Conservation (phyloP, 1,140 invertebrate species). For the Lasioglossum albipes region DNA sequence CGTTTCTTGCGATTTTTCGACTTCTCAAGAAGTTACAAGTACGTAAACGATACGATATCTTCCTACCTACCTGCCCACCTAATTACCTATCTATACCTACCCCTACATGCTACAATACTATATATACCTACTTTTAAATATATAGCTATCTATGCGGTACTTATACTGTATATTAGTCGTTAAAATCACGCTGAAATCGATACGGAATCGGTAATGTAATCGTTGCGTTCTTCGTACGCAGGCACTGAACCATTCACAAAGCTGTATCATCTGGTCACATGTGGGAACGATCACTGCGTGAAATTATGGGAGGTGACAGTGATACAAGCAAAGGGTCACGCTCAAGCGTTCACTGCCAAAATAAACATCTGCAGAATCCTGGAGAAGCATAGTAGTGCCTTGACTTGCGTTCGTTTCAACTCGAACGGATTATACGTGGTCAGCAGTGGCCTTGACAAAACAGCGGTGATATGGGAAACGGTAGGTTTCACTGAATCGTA, state of each 20-base stretch:
- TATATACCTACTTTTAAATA: too few species aligned
- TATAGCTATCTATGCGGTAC: too few species aligned
- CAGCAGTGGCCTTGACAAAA: constrained; percentile 86
- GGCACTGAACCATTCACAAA: constrained; percentile 76
- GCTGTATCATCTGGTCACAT: constrained; percentile 83
- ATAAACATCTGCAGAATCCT: constrained; percentile 67
- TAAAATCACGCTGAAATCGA: not conserved
- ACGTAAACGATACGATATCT: constrained; percentile 19
- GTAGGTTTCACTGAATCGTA: constrained; percentile 46
- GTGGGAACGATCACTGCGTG: constrained; percentile 87
- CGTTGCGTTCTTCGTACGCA: constrained; percentile 51
- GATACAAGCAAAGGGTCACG: constrained; percentile 65
- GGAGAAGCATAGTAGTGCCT: constrained; percentile 79
- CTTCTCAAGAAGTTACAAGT: constrained; percentile 68
- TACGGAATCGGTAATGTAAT: not conserved
- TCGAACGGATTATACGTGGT: constrained; percentile 82
- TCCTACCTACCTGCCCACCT: too few species aligned
- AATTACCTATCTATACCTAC: too few species aligned
- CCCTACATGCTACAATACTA: too few species aligned
- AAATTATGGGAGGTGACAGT: constrained; percentile 86
- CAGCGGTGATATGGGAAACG: constrained; percentile 86
- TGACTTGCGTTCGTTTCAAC: constrained; percentile 84
- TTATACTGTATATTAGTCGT: not conserved
- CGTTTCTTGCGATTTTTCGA: constrained; percentile 84
- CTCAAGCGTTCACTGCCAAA: constrained; percentile 56